Evolutionary conservation across 2,113 vertebrate species (phyloP), one percentile per base, ranked within the genome.

Genomic region (Channa argus): DNA sequence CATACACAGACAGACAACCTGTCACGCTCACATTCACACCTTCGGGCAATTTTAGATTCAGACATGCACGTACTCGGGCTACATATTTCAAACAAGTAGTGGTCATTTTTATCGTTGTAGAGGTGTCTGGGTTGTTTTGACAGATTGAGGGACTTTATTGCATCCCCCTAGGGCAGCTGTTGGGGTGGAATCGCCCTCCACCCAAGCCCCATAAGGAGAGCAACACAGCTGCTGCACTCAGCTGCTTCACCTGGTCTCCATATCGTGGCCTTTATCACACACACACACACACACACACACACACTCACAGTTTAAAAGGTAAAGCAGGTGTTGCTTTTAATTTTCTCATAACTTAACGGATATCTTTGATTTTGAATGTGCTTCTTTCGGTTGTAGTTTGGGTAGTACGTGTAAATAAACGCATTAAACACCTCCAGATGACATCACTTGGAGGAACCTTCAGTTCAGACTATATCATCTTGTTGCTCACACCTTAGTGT

Each of bases 191-290:
- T 49, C 71, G 62, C 74, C 71, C 71, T 49, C 72, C 53, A 60
- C 63, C 37, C 15, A 45, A 53, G 8, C 54, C 62, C 63, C 62
- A 69, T 69, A 79, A 64, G 41, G 58, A 83, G 73, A 74, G 71
- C 49, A 83, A 86, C 83, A 82, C 86, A 87, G 87, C 87, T 87
- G 86, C 79, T 75, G 66, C 61, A 53, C 44, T 49, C 49, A 74
- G 69, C 83, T 49, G 49, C 54, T 9, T 88, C 79, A 90, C 86
- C 88, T 90, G 84, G 80, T 66, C 72, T 75, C 72, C 82, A 86
- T 78, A 84, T 59, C 47, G 11, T 61, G 72, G 86, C 74, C 76
- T 69, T 77, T 59, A 54, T 24, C 24, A 24, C 24, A 24, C 6
- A 77, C 67, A 50, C 50, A 65, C 63, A 53, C 50, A 65, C 63